Base-by-base conservation (phyloP, 2,113 vertebrate species). In the Calcarius ornatus region DNA sequence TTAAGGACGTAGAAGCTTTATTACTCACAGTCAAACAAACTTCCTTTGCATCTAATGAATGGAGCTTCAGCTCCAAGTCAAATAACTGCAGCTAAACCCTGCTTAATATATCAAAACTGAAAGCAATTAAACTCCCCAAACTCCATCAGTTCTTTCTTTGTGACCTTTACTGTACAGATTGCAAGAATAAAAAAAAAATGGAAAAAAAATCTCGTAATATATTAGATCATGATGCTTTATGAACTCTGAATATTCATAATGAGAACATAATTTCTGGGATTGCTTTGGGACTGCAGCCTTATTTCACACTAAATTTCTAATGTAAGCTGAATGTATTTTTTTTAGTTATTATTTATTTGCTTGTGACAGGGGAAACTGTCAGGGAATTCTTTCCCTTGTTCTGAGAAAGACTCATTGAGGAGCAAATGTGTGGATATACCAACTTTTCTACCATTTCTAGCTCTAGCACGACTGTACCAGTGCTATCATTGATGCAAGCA, bases 41-140 rank as follows among this genome's bases (percentile, higher is more conserved):
- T 90, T 94, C 45, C 81, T 87, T 85, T 93, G 42, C 76, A 78
- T 83, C 56, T 90, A 94, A 96, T 91, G 38, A 94, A 94, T 80
- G 22, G 56, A 83, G 87, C 68, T 90, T 96, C 59, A 64, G 68
- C 79, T 82, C 45, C 73, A 77, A 95, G 81, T 92, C 87, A 88
- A 83, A 85, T 80, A 85, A 91, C 70, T 6, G 60, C 42, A 75
- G 68, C 93, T 83, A 95, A 95, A 89, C 27, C 24, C 70, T 59
- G 54, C 40, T 88, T 93, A 94, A 90, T 85, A 82, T 87, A 65
- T 19, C 87, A 81, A 87, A 89, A 33, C 78, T 87, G 38, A 80
- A 73, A 85, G 54, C 75, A 91, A 94, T 91, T 86, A 88, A 92
- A 78, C 33, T 86, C 51, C 30, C 37, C 37, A 76, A 68, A 86